A percentile compares a stretch with the other conserved stretches of the same genome.
Evolutionary conservation across 2,888 invertebrate species (phyloP).

Genomic region (Miltochrista miniata): DNA sequence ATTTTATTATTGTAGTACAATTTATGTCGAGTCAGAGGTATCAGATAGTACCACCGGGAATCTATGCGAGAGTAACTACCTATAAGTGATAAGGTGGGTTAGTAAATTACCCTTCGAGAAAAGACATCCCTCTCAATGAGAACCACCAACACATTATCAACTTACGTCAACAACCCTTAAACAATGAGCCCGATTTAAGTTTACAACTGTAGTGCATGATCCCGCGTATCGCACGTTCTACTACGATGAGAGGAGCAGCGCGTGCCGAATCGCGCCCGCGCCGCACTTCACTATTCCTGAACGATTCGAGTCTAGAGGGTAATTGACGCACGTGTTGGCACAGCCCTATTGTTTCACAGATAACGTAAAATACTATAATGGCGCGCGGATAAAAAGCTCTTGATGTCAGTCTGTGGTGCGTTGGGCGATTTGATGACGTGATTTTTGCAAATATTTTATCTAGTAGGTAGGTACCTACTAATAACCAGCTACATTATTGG

Average conservation of each 20-base stretch:
- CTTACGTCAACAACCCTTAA: slow-evolving; percentile 26
- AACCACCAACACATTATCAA: slow-evolving; percentile 36
- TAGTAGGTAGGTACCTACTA: too few species aligned
- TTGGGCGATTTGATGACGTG: too few species aligned
- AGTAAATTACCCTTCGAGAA: slow-evolving; percentile 13
- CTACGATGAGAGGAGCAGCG: slow-evolving; percentile 41
- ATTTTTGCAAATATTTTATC: too few species aligned
- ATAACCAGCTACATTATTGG: too few species aligned
- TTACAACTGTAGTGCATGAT: slow-evolving; percentile 36
- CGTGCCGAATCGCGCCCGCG: slow-evolving; percentile 63
- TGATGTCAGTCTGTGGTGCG: slow-evolving; percentile 11
- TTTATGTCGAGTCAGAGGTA: background rate
- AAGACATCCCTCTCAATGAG: slow-evolving; percentile 31
- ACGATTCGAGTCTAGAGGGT: slow-evolving; percentile 51
- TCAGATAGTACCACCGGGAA: too few species aligned
- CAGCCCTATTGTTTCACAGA: slow-evolving; percentile 43
- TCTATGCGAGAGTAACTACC: background rate
- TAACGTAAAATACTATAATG: slow-evolving; percentile 33
- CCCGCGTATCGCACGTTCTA: slow-evolving; percentile 43
- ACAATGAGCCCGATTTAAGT: slow-evolving; percentile 31
- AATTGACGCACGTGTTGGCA: slow-evolving; percentile 61
- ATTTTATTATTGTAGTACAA: too few species aligned
- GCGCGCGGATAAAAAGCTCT: slow-evolving; percentile 19
- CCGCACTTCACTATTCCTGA: slow-evolving; percentile 35
- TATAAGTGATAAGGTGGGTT: background rate